Evolutionary conservation across 2,888 invertebrate species (phyloP), one percentile per base, ranked within the genome.

Genomic region (Diaprepes abbreviatus): DNA sequence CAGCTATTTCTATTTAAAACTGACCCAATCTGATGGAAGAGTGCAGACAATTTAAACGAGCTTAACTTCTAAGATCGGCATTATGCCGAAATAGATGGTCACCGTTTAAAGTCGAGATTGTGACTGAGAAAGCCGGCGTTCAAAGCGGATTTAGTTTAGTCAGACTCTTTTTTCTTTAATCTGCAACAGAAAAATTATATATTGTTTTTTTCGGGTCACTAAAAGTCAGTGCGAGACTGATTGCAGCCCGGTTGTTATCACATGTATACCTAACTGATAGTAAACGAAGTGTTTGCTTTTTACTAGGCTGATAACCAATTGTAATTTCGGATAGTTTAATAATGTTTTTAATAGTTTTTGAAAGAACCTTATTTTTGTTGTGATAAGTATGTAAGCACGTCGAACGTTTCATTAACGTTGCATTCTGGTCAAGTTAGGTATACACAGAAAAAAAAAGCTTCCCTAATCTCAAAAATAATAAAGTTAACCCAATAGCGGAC

Each of bases 141-240:
- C 36, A 9, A 3, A 35, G 16, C 45, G 10, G 62, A 55, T 48
- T 62, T 55, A 52, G 31, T 63, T 14, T 14, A 12, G 58, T 54
- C 28, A 50, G 59, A 58, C 38, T 48, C 24, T 68, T 55, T 55
- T 28, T n/a, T n/a, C n/a, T 21, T 50, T 48, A 58, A 63, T 58
- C 69, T 69, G 54, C 16, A 69, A 69, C 52, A 69, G 50, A 63
- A 57, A 54, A 70, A 50, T 38, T 36, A 21, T 12, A 9, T 48
- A 9, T 59, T n/a, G n/a, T n/a, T 65, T n/a, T 62, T 40, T 43
- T 40, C 21, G 12, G 6, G 48, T 7, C 19, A 36, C 21, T 16
- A 36, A 24, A 35, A 36, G 54, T 14, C 54, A 54, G 21, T 54
- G 35, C 21, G 7, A 35, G 12, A 33, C 35, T 54, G 33, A 54